phyloP scores from a whole-genome alignment of 2,797 vertebrate species.

The Enteromius treurensis region DNA sequence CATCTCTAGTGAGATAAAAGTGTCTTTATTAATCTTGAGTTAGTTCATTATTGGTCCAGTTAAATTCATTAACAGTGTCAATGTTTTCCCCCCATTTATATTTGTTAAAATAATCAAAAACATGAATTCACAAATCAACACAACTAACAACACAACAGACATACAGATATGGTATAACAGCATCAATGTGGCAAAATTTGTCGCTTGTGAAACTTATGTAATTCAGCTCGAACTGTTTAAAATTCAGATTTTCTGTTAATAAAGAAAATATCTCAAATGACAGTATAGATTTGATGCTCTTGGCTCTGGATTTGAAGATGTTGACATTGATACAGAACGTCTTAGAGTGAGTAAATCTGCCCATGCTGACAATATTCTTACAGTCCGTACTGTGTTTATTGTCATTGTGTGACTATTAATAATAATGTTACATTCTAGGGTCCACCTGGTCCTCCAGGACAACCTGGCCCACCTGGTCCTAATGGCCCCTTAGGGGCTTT shows the following conservation, averaged over 20 bases:
- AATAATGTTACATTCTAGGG: slow-evolving; percentile 72
- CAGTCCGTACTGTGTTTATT: background rate
- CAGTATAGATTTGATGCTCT: slow-evolving; percentile 80
- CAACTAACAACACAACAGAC: no score
- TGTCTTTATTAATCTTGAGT: background rate
- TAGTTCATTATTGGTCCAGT: background rate
- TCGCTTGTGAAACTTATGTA: background rate
- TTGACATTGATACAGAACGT: slow-evolving; percentile 73
- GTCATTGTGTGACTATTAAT: background rate
- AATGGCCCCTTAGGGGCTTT: slow-evolving; percentile 69
- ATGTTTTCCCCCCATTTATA: no score
- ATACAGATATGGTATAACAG: no score
- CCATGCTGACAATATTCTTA: background rate
- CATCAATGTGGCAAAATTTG: background rate
- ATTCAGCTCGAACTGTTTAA: background rate
- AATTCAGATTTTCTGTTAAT: no score
- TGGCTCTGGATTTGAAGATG: slow-evolving; percentile 83
- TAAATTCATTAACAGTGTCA: background rate
- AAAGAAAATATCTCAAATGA: slow-evolving; percentile 32
- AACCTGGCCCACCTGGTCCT: slow-evolving; percentile 76
- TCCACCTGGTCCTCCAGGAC: slow-evolving; percentile 84
- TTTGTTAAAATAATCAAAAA: no score
- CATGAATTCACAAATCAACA: no score
- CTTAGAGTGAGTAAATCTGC: slow-evolving; percentile 65
- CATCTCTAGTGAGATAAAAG: background rate